phyloP scores from a whole-genome alignment of 1,140 invertebrate genomes.

The Drosophila ironensis region DNA sequence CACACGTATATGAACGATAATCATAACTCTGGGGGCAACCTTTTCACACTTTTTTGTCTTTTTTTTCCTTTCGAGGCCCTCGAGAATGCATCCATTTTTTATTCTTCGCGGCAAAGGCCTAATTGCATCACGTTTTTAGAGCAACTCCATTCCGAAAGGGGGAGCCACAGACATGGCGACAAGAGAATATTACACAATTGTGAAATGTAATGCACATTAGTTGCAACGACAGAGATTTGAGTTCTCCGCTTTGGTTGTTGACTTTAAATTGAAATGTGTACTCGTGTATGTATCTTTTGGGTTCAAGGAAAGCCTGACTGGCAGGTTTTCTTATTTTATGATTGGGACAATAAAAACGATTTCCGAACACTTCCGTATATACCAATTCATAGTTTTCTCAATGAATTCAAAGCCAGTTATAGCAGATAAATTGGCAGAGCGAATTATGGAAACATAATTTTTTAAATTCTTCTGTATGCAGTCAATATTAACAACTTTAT shows the following conservation, averaged over 20 bases:
- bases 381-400: conserved; percentile 5
- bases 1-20: conserved; percentile 58
- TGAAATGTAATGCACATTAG: conserved; percentile 43
- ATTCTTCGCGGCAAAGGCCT: conserved; percentile 16
- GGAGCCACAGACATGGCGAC: conserved; percentile 29
- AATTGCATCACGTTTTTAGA: conserved; percentile 63
- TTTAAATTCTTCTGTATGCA: too few relatives aligned
- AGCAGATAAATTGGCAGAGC: neutral
- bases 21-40: conserved; percentile 41
- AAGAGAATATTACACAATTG: conserved; percentile 63
- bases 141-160: conserved; percentile 22
- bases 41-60: conserved; percentile 27
- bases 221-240: conserved; percentile 24
- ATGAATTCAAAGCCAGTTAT: conserved; percentile 1
- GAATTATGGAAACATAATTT: neutral
- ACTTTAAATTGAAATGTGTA: neutral
- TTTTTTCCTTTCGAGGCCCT: neutral
- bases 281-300: conserved; percentile 7
- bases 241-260: conserved; percentile 8
- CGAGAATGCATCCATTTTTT: neutral
- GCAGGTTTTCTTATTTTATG: conserved; percentile 32
- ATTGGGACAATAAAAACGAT: conserved; percentile 41
- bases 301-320: conserved; percentile 26
- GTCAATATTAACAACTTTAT: too few relatives aligned
- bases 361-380: conserved; percentile 14